These are phyloP conservation scores for Eurosta solidaginis DNA, from an alignment of 1,140 invertebrate genomes.

Conservation along the genomic window DNA sequence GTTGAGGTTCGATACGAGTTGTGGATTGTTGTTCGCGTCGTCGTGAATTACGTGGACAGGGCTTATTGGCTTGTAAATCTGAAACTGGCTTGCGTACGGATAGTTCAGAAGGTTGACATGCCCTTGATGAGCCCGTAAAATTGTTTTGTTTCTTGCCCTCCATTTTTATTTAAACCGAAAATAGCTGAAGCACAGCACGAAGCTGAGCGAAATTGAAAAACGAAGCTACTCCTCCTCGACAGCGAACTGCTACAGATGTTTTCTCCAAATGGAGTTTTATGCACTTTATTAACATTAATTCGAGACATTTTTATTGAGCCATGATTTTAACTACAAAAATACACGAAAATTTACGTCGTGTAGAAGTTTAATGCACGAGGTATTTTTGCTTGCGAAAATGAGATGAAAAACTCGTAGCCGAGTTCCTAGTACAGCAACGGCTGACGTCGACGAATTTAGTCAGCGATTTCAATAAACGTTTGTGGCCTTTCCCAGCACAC, in stretches of 20 bases:
- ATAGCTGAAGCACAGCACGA: conserved; percentile 21
- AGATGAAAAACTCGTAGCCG: conserved; percentile 15
- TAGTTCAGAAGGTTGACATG: conserved; percentile 45
- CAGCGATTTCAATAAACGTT: background rate
- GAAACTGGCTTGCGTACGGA: conserved; percentile 47
- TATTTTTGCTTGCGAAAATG: conserved; percentile 3
- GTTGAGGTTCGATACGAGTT: conserved; percentile 47
- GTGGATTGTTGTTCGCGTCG: conserved; percentile 49
- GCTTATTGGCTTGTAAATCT: conserved; percentile 51
- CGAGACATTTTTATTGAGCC: conserved; percentile 76
- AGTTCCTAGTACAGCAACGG: background rate
- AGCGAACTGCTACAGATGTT: conserved; percentile 42
- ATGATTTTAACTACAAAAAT: conserved; percentile 65
- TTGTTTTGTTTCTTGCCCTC: conserved; percentile 49
- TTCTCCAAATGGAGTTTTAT: conserved; percentile 71
- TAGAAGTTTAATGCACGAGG: background rate
- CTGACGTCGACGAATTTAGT: background rate
- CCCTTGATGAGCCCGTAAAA: conserved; percentile 42
- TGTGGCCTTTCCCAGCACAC: background rate
- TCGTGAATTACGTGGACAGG: conserved; percentile 43
- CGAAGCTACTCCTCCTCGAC: conserved; percentile 42
- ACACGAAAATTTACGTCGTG: conserved; percentile 34
- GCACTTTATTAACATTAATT: conserved; percentile 63
- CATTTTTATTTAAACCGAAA: conserved; percentile 34
- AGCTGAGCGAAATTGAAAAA: conserved; percentile 38